Evolutionary conservation across 2,888 invertebrate species (phyloP).

Genomic region (Dynastes grantii): DNA sequence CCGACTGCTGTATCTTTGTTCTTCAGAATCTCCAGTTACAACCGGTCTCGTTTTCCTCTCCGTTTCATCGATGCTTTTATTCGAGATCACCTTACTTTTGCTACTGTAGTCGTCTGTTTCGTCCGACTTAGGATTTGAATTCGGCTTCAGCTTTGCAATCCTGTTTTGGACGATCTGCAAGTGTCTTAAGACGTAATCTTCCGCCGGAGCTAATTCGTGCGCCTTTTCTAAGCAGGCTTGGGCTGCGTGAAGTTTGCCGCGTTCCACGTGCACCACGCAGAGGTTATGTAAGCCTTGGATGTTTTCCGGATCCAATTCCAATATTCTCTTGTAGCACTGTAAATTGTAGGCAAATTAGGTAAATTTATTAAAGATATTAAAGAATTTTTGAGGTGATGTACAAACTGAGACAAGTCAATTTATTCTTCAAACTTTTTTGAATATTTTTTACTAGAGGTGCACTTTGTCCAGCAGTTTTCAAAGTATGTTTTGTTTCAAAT

Average conservation of each 20-base stretch:
- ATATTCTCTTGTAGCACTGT: slow-evolving; percentile 91
- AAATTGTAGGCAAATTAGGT: slow-evolving; percentile 58
- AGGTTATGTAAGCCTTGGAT: slow-evolving; percentile 96
- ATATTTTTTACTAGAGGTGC: background rate
- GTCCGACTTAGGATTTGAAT: slow-evolving; percentile 58
- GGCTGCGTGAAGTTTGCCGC: slow-evolving; percentile 88
- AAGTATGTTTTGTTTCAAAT: too few relatives aligned
- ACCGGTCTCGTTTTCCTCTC: slow-evolving; percentile 68
- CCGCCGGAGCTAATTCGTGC: slow-evolving; percentile 87
- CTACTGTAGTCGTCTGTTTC: slow-evolving; percentile 51
- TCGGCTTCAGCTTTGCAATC: slow-evolving; percentile 69
- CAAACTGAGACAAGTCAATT: too few relatives aligned
- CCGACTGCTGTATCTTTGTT: slow-evolving; percentile 69
- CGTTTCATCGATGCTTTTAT: slow-evolving; percentile 68
- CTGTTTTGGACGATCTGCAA: slow-evolving; percentile 89
- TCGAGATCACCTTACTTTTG: slow-evolving; percentile 67
- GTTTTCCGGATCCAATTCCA: slow-evolving; percentile 90
- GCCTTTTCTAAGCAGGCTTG: slow-evolving; percentile 89
- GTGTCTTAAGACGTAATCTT: slow-evolving; percentile 93
- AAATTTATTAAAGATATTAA: too few relatives aligned
- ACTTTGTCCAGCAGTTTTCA: too few relatives aligned
- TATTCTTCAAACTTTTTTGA: too few relatives aligned
- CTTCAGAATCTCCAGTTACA: slow-evolving; percentile 67
- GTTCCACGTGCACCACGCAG: slow-evolving; percentile 96
- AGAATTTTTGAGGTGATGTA: too few relatives aligned